Base-by-base conservation (phyloP, 2,113 vertebrate genomes). In the Pachypanchax playfairii region DNA sequence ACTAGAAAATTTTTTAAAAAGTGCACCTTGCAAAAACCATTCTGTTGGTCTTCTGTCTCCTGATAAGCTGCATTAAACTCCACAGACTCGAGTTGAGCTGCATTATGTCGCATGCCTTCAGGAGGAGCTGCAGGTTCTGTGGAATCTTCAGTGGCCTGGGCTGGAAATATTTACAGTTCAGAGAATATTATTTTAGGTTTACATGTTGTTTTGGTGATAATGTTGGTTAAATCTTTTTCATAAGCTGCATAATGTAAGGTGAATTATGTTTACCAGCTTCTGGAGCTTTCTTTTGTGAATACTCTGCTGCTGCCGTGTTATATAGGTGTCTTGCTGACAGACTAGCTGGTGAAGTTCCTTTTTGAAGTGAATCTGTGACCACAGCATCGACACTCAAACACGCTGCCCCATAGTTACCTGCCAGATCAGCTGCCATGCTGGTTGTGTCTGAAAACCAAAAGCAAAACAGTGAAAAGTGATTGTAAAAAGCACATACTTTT, bases 361-460 rank as follows among this genome's bases (percentile, higher is more conserved):
- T 86, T 0, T 75, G 77, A 26, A 95, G 66, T n/a, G 91, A 92
- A 39, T 96, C 92, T 60, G 87, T 74, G 22, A 99, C 86, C 29
- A 94, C 59, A 0, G 85, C 25, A 13, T 98, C 93, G 0, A 98
- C 67, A 63, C 52, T 91, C 57, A 98, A 58, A 76, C 87, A 91
- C 1, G 83, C 85, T 0, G 85, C 88, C 0, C 57, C 81, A 0
- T 96, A 98, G 67, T 91, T 73, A 39, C 28, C 84, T 2, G 93
- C 93, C 44, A 98, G 61, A 47, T 53, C 75, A 0, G 75, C 58
- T 0, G 94, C 90, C 0, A 78, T 73, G 0, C 48, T 52, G 0
- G 92, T 91, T 74, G 93, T 96, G 28, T 88, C 96, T 98, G 47
- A 13, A 51, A 18, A 25, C 39, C 4, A 20, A 25, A 42, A 2